Evolutionary conservation across 1,140 invertebrate genomes (phyloP).

Genomic region (Gyrodactylus bullatarudis): DNA sequence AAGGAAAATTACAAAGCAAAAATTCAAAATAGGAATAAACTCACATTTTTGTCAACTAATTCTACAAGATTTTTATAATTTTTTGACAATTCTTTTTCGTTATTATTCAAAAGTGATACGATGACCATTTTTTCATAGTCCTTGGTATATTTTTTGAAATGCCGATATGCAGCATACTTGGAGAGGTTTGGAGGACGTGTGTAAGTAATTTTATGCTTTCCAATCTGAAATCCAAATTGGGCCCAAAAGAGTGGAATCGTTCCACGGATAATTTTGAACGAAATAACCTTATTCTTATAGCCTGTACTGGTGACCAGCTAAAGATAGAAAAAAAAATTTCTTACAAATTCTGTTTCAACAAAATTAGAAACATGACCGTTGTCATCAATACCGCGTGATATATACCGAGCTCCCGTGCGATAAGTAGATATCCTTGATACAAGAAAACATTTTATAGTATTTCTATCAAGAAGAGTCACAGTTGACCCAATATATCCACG

Average conservation of each 20-base stretch:
- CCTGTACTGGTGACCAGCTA: too few species aligned
- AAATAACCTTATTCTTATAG: neutral
- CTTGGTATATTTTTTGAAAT: neutral
- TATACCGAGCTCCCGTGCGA: neutral
- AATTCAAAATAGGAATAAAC: neutral
- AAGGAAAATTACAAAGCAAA: neutral
- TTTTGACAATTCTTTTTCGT: neutral
- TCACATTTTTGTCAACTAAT: neutral
- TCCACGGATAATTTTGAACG: neutral
- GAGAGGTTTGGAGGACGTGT: neutral
- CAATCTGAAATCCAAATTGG: conserved; percentile 90
- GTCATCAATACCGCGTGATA: neutral
- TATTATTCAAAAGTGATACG: neutral
- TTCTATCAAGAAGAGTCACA: neutral
- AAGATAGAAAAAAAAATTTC: neutral
- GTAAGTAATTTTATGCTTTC: conserved; percentile 61
- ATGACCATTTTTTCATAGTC: neutral
- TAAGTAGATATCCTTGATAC: neutral
- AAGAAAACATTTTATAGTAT: neutral
- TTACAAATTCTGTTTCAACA: neutral
- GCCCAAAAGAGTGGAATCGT: conserved; percentile 23
- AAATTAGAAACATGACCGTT: neutral
- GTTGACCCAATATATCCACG: neutral
- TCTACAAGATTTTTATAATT: neutral
- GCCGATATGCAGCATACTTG: neutral